Evolutionary conservation across 2,797 vertebrate genomes (phyloP), one percentile per base, ranked within the genome.

Genomic region (Moxostoma hubbsi): DNA sequence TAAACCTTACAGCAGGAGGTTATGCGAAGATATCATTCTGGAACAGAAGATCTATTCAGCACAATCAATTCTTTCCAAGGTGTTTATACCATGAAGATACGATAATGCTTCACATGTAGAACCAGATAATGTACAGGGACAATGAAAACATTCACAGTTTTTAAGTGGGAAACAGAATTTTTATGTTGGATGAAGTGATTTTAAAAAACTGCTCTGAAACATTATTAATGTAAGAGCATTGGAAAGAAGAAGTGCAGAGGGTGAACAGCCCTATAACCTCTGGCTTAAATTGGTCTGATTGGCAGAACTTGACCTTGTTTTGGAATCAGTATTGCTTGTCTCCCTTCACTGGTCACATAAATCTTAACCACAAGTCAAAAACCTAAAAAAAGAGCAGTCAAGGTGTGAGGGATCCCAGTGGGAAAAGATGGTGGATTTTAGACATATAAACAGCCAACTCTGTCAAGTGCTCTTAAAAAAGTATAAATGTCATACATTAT

Each of bases 251-350:
- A 55, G 46, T 2, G 15, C 54, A 7, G 4, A 7, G 1, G 45
- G 2, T 18, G 57, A 76, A 71, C 63, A 64, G 50, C 36, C 58
- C 53, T 79, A 53, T 54, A 73, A 79, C 58, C 76, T 79, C 18
- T 62, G 9, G 72, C 59, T 77, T 80, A 69, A 82, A 43, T 61
- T 64, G 51, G 24, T 50, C 46, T 70, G 62, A 73, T 65, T 79
- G 82, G 73, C 66, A 74, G 69, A 66, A 68, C 70, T 55, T 85
- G 78, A 88, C 75, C 81, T 81, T 77, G 73, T 73, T 65, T 79
- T 71, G 18, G 54, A 72, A 73, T 73, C 43, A 64, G 49, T 72
- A 81, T 57, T 71, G 58, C 54, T 75, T 51, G 82, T 79, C 76
- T 83, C 69, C 66, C 79, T 79, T 82, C 79, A 63, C 46, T 74